Percentiles rank a stretch among this genome's conserved stretches.
Conservation (phyloP, 2,113 vertebrate genomes). For the Phalacrocorax aristotelis region DNA sequence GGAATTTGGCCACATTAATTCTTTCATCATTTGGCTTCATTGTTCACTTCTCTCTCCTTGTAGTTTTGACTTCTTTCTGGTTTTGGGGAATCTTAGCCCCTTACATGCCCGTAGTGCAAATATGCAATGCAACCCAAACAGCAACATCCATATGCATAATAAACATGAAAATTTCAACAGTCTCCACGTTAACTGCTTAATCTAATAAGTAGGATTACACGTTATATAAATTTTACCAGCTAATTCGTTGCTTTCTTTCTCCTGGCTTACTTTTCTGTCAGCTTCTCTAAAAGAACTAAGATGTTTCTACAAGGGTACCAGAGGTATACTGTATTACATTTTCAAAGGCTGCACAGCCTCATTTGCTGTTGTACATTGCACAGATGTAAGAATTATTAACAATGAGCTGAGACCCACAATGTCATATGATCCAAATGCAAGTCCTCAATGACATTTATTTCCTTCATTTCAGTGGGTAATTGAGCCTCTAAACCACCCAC, state of each 20-base stretch:
- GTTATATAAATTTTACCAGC: neutral
- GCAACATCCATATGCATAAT: neutral
- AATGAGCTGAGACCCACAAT: neutral
- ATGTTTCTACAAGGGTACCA: neutral
- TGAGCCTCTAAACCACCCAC: constrained; percentile 44
- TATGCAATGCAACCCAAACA: neutral
- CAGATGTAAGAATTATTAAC: constrained; percentile 35
- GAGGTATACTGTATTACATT: neutral
- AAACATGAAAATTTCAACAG: neutral
- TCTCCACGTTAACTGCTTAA: neutral
- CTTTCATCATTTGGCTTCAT: neutral
- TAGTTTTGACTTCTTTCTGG: neutral
- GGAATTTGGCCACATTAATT: neutral
- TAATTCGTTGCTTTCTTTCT: neutral
- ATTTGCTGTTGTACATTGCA: neutral
- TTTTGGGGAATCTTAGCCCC: neutral
- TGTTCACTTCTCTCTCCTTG: neutral
- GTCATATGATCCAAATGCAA: constrained; percentile 14
- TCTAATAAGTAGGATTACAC: neutral
- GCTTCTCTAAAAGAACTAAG: neutral
- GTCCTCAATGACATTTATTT: constrained; percentile 19
- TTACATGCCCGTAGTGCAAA: neutral
- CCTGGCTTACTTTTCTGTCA: neutral
- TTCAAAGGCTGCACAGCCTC: neutral
- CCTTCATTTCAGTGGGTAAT: neutral